Base-by-base conservation (phyloP, 2,888 invertebrate species). In the Oithona nana region DNA sequence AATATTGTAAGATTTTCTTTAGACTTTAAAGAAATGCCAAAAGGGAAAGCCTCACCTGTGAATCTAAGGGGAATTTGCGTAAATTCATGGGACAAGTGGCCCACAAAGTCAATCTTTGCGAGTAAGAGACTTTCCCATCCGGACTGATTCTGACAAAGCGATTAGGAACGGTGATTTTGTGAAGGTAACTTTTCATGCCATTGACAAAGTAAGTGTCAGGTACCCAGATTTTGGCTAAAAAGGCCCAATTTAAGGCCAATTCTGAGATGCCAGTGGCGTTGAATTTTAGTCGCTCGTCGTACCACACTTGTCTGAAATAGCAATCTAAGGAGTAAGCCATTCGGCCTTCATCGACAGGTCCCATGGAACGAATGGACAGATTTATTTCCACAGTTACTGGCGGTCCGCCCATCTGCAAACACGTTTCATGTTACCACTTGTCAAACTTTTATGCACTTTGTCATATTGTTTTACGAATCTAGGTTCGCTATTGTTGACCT, bases 191-290 rank as follows among this genome's bases (percentile, higher is more conserved):
- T 31, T 74, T 72, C 65, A 75, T 75, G 1, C 77, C 78, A 67
- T 79, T 79, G 65, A 76, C 70, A 68, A 79, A 75, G 67, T 74
- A 79, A 0, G 79, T 79, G 69, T 79, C 79, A 0, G 79, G 79
- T 66, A 77, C 78, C 80, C 80, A 80, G 16, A 80, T 76, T 66
- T 75, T 73, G 65, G 78, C 75, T 63, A 80, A 69, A 69, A 79
- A 77, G 30, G 76, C 73, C 71, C 78, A 77, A 54, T 76, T 76
- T 68, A 79, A 71, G 0, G 77, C 75, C 54, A 78, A 72, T 65
- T 73, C 72, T 2, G 69, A 67, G 20, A 66, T 29, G n/a, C 68
- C 68, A 29, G 66, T 66, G 11, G 64, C 65, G 55, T 69, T 69
- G 68, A 75, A 78, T 20, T 71, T 71, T 30, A 80, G 72, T 6